Evolutionary conservation across 2,888 invertebrate species (phyloP).

Genomic region (Philereme transversata): DNA sequence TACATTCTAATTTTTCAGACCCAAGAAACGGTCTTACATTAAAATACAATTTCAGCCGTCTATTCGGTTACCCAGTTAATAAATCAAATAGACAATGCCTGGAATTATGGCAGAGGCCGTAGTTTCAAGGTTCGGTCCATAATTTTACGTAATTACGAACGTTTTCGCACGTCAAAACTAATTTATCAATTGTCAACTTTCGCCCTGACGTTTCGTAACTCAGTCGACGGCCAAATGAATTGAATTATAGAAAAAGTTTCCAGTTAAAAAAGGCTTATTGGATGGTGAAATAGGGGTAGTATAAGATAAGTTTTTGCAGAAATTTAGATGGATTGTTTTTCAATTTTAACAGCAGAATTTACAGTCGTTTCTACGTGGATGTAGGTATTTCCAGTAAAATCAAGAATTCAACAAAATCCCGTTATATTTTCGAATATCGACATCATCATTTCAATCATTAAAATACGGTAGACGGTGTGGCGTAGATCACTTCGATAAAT

Average conservation of each 20-base stretch:
- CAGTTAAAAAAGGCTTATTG: constrained; percentile 35
- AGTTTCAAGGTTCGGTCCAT: constrained; percentile 28
- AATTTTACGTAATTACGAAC: constrained; percentile 45
- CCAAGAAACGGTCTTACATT: constrained; percentile 22
- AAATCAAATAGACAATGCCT: constrained; percentile 37
- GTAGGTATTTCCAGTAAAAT: constrained; percentile 3
- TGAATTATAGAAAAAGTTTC: constrained; percentile 42
- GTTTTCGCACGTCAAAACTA: constrained; percentile 41
- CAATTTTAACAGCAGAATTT: constrained; percentile 5
- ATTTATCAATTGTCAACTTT: constrained; percentile 44
- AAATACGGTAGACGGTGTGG: constrained; percentile 1
- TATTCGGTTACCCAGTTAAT: constrained; percentile 29
- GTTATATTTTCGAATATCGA: constrained; percentile 1
- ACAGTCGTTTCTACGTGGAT: not conserved
- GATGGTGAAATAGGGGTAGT: constrained; percentile 21
- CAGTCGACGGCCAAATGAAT: constrained; percentile 34
- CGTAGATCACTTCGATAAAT: not conserved
- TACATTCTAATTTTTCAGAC: constrained; percentile 25
- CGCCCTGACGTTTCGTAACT: constrained; percentile 32
- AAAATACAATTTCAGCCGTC: constrained; percentile 31
- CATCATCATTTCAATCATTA: constrained; percentile 14
- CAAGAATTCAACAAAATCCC: not conserved
- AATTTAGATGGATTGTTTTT: constrained; percentile 21
- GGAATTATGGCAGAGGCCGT: constrained; percentile 32
- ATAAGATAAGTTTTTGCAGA: constrained; percentile 16